Evolutionary conservation across 2,113 vertebrate genomes (phyloP).

Genomic region (Cacatua alba): DNA sequence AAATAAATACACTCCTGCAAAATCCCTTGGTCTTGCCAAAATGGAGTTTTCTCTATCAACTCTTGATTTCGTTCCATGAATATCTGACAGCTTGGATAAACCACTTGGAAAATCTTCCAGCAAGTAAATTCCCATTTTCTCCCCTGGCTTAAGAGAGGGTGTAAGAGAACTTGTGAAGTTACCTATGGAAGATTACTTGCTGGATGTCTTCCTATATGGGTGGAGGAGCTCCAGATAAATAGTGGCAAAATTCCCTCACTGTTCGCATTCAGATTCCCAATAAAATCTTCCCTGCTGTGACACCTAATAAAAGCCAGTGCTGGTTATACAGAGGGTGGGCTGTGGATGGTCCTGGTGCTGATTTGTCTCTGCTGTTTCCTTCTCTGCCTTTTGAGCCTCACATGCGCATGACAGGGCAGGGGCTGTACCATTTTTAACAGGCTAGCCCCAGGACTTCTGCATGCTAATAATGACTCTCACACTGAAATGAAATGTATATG

Average conservation of each 20-base stretch:
- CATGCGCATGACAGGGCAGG: background rate
- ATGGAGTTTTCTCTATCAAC: background rate
- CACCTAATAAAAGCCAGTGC: background rate
- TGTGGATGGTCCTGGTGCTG: accelerated
- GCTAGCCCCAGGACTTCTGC: background rate
- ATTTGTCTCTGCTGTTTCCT: background rate
- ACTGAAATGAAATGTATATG: background rate
- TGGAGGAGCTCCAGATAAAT: background rate
- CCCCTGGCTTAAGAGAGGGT: background rate
- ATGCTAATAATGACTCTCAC: background rate
- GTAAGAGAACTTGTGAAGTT: background rate
- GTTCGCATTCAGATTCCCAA: background rate
- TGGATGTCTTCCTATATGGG: background rate
- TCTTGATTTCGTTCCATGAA: background rate
- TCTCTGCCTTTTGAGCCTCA: background rate
- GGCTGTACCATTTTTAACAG: background rate
- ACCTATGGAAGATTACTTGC: background rate
- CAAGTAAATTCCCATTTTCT: background rate
- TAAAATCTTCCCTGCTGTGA: background rate
- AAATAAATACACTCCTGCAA: conserved; percentile 19
- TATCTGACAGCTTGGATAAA: conserved; percentile 10
- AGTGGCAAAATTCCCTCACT: background rate
- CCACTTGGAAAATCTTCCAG: background rate
- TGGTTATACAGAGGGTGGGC: background rate
- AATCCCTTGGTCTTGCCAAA: background rate